These are phyloP conservation scores for Semaprochilodus insignis DNA, from an alignment of 2,797 vertebrate genomes.

Conservation along the genomic window DNA sequence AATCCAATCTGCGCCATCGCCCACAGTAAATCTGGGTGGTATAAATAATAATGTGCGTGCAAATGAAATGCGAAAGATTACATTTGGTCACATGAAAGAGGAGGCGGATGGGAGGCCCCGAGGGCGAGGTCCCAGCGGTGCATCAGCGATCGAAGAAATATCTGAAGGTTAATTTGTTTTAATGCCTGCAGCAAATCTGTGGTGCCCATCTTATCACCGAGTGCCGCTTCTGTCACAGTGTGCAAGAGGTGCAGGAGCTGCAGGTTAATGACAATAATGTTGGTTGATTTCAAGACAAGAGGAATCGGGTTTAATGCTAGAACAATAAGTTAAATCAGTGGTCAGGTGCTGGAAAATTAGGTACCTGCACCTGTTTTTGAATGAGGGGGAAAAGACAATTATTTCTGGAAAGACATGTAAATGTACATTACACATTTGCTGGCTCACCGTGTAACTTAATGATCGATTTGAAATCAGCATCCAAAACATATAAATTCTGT, in stretches of 20 bases:
- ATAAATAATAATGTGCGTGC: conserved; percentile 72
- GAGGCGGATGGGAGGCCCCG: conserved; percentile 38
- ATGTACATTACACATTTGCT: not conserved
- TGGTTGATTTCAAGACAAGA: conserved; percentile 42
- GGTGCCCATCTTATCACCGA: conserved; percentile 64
- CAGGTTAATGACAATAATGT: conserved; percentile 57
- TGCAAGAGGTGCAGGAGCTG: conserved; percentile 43
- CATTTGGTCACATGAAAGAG: conserved; percentile 65
- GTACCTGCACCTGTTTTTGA: too few species aligned
- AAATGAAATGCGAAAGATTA: conserved; percentile 72
- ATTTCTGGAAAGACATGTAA: not conserved
- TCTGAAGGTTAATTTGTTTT: conserved; percentile 76
- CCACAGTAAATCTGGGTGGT: conserved; percentile 64
- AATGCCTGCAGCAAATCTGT: conserved; percentile 68
- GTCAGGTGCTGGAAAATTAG: not conserved
- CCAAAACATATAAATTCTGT: conserved; percentile 6
- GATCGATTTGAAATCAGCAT: conserved; percentile 16
- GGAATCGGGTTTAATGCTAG: conserved; percentile 16
- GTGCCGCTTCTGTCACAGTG: conserved; percentile 60
- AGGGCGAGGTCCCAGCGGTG: conserved; percentile 46
- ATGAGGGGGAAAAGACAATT: not conserved
- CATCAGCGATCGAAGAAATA: conserved; percentile 65
- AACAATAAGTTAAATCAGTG: conserved; percentile 3
- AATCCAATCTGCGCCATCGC: conserved; percentile 68
- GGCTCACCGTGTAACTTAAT: not conserved